phyloP scores from a whole-genome alignment of 2,797 vertebrate species.

The Myotis pilosus region DNA sequence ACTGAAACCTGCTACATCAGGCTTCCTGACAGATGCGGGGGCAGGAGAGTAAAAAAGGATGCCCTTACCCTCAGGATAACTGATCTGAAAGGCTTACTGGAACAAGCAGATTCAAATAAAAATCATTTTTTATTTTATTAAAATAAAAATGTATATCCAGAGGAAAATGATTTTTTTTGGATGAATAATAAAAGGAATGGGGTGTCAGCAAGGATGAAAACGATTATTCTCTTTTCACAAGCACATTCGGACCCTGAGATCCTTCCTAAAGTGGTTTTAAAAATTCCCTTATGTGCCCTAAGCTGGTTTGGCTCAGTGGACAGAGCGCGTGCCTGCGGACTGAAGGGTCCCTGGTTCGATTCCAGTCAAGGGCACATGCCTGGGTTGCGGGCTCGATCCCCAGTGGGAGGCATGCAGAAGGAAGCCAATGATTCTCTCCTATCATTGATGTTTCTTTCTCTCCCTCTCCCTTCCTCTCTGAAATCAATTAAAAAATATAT shows the following conservation, averaged over 20 bases:
- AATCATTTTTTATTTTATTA: neutral
- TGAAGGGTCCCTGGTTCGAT: too few relatives aligned
- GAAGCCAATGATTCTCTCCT: too few relatives aligned
- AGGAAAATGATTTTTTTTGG: neutral
- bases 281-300: neutral
- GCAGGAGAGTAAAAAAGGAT: neutral
- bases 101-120: conserved; percentile 29
- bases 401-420: too few relatives aligned
- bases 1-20: neutral
- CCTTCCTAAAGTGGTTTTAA: neutral
- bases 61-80: neutral
- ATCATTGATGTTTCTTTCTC: too few relatives aligned
- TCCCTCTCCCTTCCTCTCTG: too few relatives aligned
- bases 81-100: neutral
- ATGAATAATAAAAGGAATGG: neutral
- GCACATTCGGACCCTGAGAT: neutral
- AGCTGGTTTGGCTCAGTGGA: too few relatives aligned
- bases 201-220: conserved; percentile 1
- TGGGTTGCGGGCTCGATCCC: too few relatives aligned
- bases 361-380: too few relatives aligned
- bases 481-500: neutral
- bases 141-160: conserved; percentile 7
- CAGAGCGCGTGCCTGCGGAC: too few relatives aligned
- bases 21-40: neutral
- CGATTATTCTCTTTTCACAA: conserved; percentile 1